Base-by-base conservation (phyloP, 37 sponge, comb jelly and placozoan genomes). In the Cliona cf. orientalis region DNA sequence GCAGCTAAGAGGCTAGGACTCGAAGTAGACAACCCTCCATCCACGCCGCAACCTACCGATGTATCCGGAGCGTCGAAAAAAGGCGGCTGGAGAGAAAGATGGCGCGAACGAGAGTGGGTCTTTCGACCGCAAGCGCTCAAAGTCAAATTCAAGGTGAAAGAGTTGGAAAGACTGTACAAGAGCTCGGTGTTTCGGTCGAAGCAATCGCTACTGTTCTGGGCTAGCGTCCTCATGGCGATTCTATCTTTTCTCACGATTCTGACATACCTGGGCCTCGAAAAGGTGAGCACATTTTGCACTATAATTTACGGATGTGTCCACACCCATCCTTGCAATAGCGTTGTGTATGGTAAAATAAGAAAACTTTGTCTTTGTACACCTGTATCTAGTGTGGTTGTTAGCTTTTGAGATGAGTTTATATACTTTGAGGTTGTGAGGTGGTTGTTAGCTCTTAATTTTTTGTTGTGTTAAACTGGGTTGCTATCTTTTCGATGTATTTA, bases 161-260 rank as follows among this genome's bases (percentile, higher is more conserved):
- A 87, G 36, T 36, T 87, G 40, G 88, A 87, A 41, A 38, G 75
- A 53, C 42, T 87, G 31, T 87, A 87, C 82, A 66, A 75, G 44
- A 64, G 41, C 41, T 46, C 40, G 5, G 81, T 75, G 2, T 80
- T 75, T 53, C 45, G 82, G 1, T 70, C 75, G 61, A 42, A 80
- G 43, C 76, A 75, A 42, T 23, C 37, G 23, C 62, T 87, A 38
- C 44, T 87, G 42, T 40, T 74, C 5, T 23, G 19, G 4, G 81
- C 71, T 1, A 81, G 81, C 58, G 21, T 65, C 2, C 28, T 87
- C 28, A 74, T 80, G 59, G 42, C 36, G 1, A 19, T 75, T 21
- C 36, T 79, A 21, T 71, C 74, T 17, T 19, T 86, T 28, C 4
- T 86, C 0, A 41, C 11, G 17, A 39, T 86, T 1, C 1, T 86